phyloP scores from a whole-genome alignment of 2,797 vertebrate genomes.

The Erpetoichthys calabaricus region DNA sequence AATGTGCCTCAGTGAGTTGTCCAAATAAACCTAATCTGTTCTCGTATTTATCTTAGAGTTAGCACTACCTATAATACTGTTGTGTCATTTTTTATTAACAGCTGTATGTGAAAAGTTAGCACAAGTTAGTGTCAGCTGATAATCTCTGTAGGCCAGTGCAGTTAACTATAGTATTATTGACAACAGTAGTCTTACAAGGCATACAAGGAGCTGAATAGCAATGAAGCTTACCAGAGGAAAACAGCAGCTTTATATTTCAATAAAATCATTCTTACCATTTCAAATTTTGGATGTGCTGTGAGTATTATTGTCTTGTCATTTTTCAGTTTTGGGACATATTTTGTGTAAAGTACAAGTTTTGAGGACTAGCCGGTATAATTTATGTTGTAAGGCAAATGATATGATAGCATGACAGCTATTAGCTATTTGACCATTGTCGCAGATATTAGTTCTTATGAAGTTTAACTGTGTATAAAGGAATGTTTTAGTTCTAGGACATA shows the following conservation, averaged over 20 bases:
- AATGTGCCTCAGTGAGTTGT: conserved; percentile 43
- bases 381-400: no score
- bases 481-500: conserved; percentile 62
- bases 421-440: conserved; percentile 24
- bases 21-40: conserved; percentile 44
- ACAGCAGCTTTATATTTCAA: conserved; percentile 33
- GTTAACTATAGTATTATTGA: conserved; percentile 24
- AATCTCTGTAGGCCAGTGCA: conserved; percentile 43
- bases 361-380: no score
- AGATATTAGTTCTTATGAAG: conserved; percentile 21
- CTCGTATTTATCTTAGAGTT: conserved; percentile 55
- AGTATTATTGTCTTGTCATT: no score
- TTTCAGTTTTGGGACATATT: no score
- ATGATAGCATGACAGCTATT: conserved; percentile 27
- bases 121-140: conserved; percentile 34
- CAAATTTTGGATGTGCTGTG: no score
- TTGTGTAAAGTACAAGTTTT: no score
- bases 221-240: conserved; percentile 31
- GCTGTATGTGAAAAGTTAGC: conserved; percentile 47
- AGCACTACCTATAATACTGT: conserved; percentile 47
- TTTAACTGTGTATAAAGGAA: conserved; percentile 38
- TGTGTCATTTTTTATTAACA: conserved; percentile 51
- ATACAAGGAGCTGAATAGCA: conserved; percentile 33
- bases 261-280: conserved; percentile 14
- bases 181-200: conserved; percentile 21